Conservation (phyloP, 2,888 invertebrate species). For the Pseudoips prasinana region DNA sequence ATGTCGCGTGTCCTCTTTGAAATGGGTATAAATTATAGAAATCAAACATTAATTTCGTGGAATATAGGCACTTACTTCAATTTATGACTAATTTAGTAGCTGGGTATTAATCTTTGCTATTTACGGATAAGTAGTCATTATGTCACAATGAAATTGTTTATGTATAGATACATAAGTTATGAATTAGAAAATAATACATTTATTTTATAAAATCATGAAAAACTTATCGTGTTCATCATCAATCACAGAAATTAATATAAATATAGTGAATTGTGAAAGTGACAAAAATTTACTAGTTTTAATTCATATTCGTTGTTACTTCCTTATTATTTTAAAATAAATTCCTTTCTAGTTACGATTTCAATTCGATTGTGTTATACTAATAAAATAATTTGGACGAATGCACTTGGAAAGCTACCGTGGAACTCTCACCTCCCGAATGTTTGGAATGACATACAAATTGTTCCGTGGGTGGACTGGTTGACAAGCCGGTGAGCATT, state of each 20-base stretch:
- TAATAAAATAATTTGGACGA: slow-evolving; percentile 3
- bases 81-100: slow-evolving; percentile 21
- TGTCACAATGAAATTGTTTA: slow-evolving; percentile 4
- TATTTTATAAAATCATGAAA: too few species aligned
- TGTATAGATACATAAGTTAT: neutral
- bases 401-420: slow-evolving; percentile 31
- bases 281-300: too few species aligned
- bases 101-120: slow-evolving; percentile 24
- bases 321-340: too few species aligned
- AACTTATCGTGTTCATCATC: too few species aligned
- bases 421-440: slow-evolving; percentile 47
- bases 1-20: too few species aligned
- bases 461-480: slow-evolving; percentile 73
- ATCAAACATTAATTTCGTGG: slow-evolving; percentile 12
- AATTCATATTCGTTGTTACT: too few species aligned
- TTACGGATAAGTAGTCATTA: slow-evolving; percentile 18
- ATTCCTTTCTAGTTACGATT: too few species aligned
- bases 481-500: slow-evolving; percentile 55
- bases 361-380: too few species aligned
- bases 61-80: slow-evolving; percentile 3
- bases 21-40: neutral
- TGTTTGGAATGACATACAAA: slow-evolving; percentile 59
- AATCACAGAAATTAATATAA: too few species aligned
- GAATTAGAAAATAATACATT: too few species aligned
- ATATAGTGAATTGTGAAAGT: too few species aligned